These are phyloP conservation scores for Etheostoma nigrum DNA, from an alignment of 2,797 vertebrate species.

Conservation along the genomic window DNA sequence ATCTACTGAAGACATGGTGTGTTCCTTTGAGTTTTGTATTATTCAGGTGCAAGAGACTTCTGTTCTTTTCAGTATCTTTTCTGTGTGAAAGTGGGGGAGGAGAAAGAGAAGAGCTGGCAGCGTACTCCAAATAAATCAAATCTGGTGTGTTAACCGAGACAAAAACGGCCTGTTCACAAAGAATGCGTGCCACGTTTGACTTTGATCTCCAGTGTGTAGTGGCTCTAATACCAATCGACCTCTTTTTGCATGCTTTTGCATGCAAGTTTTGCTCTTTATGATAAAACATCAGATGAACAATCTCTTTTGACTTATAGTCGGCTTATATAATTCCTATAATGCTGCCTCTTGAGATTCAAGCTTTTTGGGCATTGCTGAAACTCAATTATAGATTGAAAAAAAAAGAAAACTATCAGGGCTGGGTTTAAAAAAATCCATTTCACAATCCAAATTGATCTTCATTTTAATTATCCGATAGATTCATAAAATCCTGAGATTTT, in stretches of 20 bases:
- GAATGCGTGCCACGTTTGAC: not conserved
- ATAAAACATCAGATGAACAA: constrained; percentile 1
- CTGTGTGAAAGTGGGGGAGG: constrained; percentile 33
- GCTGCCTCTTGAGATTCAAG: not conserved
- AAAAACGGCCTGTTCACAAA: not conserved
- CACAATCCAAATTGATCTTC: no score
- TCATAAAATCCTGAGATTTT: no score
- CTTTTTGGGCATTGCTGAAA: not conserved
- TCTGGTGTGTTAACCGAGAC: constrained; percentile 26
- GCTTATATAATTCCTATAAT: not conserved
- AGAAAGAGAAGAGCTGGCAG: constrained; percentile 32
- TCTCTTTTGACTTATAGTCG: not conserved
- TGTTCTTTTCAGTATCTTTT: constrained; percentile 46
- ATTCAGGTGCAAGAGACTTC: constrained; percentile 43
- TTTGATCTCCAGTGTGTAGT: not conserved
- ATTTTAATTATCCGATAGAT: no score
- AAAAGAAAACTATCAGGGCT: not conserved
- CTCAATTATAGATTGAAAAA: not conserved
- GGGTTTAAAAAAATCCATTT: no score
- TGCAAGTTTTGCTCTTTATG: not conserved
- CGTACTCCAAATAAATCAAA: constrained; percentile 38
- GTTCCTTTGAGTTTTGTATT: constrained; percentile 75
- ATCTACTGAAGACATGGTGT: constrained; percentile 75
- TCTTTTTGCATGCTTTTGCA: not conserved
- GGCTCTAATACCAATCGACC: not conserved